Conservation (phyloP, 2,797 vertebrate species). For the Pangasius mekongensis region DNA sequence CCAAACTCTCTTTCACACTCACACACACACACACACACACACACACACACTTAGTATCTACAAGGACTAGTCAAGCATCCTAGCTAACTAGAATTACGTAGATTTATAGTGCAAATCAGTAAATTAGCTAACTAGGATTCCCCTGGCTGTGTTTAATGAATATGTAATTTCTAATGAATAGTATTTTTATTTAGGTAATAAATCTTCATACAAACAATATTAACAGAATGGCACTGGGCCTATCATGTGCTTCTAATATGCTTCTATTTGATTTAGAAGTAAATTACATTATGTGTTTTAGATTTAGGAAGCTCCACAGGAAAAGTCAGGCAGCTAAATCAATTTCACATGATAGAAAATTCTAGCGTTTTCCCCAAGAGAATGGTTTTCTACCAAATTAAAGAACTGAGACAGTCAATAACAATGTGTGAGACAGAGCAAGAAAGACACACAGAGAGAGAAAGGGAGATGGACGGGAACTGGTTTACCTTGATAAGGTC, state of each 20-base stretch:
- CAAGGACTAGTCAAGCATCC: constrained; percentile 23
- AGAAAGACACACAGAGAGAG: constrained; percentile 16
- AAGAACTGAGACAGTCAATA: constrained; percentile 21
- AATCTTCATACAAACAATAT: constrained; percentile 10
- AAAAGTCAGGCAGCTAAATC: constrained; percentile 37
- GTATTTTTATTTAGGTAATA: constrained; percentile 12
- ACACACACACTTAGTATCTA: background rate
- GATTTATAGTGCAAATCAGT: constrained; percentile 10
- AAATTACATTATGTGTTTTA: constrained; percentile 35
- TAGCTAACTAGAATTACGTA: constrained; percentile 18
- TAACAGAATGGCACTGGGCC: background rate
- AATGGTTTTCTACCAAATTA: constrained; percentile 28
- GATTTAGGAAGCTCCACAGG: constrained; percentile 30
- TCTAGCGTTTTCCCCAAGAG: constrained; percentile 19
- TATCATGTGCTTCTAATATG: constrained; percentile 21
- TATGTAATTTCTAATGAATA: constrained; percentile 20
- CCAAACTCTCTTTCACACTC: background rate
- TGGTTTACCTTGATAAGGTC: constrained; percentile 92
- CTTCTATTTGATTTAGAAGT: constrained; percentile 24
- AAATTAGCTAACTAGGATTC: background rate
- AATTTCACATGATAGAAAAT: constrained; percentile 41
- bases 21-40: background rate
- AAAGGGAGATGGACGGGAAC: background rate
- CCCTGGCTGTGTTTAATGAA: constrained; percentile 23
- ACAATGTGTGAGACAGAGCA: background rate